phyloP scores from a whole-genome alignment of 2,888 invertebrate genomes.

The Agrotis puta region DNA sequence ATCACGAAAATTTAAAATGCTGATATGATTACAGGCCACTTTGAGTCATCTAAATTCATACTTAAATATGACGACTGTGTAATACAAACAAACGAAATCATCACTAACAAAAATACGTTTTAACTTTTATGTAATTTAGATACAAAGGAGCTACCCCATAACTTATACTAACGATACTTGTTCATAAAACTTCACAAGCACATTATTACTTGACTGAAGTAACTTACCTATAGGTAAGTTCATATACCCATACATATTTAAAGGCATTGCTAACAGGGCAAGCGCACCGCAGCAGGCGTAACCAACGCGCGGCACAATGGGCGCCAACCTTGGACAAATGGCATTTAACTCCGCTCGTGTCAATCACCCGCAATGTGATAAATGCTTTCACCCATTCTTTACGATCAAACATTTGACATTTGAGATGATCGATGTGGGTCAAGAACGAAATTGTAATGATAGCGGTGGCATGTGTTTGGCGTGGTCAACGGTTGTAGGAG shows the following conservation, averaged over 20 bases:
- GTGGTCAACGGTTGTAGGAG: slow-evolving; percentile 24
- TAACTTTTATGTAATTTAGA: neutral
- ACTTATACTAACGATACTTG: slow-evolving; percentile 3
- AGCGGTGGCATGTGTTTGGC: slow-evolving; percentile 40
- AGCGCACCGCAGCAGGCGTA: slow-evolving; percentile 45
- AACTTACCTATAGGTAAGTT: slow-evolving; percentile 19
- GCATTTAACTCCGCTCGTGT: slow-evolving; percentile 81
- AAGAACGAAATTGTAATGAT: slow-evolving; percentile 74
- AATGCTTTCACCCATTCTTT: slow-evolving; percentile 79
- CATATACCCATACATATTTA: slow-evolving; percentile 37
- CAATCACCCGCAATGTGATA: slow-evolving; percentile 79
- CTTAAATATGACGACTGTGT: neutral
- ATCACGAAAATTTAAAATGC: neutral
- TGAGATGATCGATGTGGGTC: slow-evolving; percentile 82
- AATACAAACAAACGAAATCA: too few species aligned
- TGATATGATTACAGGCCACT: neutral
- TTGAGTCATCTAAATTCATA: neutral
- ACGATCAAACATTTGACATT: slow-evolving; percentile 82
- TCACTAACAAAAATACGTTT: too few species aligned
- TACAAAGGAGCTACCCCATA: neutral
- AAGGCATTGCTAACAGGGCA: slow-evolving; percentile 54
- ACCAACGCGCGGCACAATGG: slow-evolving; percentile 73
- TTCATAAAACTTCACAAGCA: neutral
- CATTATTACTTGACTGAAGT: slow-evolving; percentile 8
- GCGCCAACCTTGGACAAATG: slow-evolving; percentile 82